phyloP scores from a whole-genome alignment of 1,140 invertebrate species.

The Brachionus plicatilis region DNA sequence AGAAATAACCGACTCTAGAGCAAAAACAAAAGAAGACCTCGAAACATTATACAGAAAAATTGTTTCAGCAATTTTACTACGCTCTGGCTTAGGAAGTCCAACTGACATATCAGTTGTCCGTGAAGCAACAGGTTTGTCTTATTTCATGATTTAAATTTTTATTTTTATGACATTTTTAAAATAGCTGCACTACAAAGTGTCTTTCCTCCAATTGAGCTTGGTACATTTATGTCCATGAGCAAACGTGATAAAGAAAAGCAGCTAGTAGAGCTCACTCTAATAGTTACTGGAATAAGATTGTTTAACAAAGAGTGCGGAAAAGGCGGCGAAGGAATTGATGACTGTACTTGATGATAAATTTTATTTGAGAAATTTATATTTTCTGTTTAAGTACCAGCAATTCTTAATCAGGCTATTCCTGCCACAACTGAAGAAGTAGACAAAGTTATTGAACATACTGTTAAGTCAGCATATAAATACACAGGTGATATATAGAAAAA shows the following conservation, averaged over 20 bases:
- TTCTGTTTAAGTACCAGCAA: conserved; percentile 50
- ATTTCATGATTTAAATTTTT: not conserved
- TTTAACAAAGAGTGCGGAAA: conserved; percentile 58
- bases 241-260: conserved; percentile 56
- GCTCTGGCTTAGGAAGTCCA: conserved; percentile 56
- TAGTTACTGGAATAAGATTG: conserved; percentile 56
- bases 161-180: not conserved
- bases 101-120: conserved; percentile 58
- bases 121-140: conserved; percentile 56
- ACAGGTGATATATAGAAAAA: conserved; percentile 45
- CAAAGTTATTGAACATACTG: conserved; percentile 50
- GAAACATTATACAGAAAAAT: conserved; percentile 57
- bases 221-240: conserved; percentile 61
- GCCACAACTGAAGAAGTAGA: conserved; percentile 56
- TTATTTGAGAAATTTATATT: not conserved
- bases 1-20: conserved; percentile 56
- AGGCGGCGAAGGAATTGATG: conserved; percentile 57
- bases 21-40: conserved; percentile 54
- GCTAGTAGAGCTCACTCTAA: conserved; percentile 54
- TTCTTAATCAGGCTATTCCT: conserved; percentile 56
- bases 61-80: conserved; percentile 53
- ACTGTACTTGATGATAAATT: conserved; percentile 47
- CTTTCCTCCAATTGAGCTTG: conserved; percentile 65
- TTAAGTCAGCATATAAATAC: conserved; percentile 49
- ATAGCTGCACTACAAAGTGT: conserved; percentile 67